Conservation (phyloP, 2,113 vertebrate species). For the Phoxinus phoxinus region DNA sequence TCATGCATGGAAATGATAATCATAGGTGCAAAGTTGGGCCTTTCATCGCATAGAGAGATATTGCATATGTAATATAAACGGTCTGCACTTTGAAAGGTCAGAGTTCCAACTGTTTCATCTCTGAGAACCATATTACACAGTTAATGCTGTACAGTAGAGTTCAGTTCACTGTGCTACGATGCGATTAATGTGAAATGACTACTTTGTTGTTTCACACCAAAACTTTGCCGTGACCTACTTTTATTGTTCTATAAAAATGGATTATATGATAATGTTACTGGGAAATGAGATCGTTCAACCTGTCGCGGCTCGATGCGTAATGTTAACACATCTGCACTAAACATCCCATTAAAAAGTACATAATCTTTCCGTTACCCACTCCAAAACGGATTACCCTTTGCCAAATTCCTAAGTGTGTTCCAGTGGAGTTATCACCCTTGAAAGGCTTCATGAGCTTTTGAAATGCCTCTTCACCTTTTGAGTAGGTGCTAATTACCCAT, state of each 20-base stretch:
- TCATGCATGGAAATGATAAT: background rate
- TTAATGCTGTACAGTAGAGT: background rate
- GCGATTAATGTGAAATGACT: background rate
- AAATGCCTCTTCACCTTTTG: slow-evolving; percentile 37
- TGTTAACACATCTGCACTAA: slow-evolving; percentile 9
- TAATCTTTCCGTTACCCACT: slow-evolving; percentile 31
- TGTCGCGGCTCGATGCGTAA: background rate
- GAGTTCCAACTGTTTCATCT: background rate
- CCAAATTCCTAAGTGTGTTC: slow-evolving; percentile 29
- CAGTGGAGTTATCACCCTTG: slow-evolving; percentile 20
- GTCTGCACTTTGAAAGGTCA: background rate
- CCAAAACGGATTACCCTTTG: slow-evolving; percentile 32
- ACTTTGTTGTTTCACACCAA: background rate
- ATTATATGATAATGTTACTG: slow-evolving; percentile 17
- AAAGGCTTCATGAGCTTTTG: slow-evolving; percentile 11
- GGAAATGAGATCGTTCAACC: background rate
- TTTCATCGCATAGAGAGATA: background rate
- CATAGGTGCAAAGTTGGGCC: background rate
- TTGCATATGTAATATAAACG: background rate
- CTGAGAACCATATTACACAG: background rate
- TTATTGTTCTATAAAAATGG: slow-evolving; percentile 34
- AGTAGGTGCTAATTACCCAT: slow-evolving; percentile 37
- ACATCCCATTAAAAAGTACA: slow-evolving; percentile 31
- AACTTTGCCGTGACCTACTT: slow-evolving; percentile 30
- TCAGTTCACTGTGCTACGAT: background rate